Percentiles rank a stretch among this genome's conserved stretches.
These are phyloP conservation scores for Papilio aristodemus DNA, from an alignment of 1,140 invertebrate species.

Conservation along the genomic window DNA sequence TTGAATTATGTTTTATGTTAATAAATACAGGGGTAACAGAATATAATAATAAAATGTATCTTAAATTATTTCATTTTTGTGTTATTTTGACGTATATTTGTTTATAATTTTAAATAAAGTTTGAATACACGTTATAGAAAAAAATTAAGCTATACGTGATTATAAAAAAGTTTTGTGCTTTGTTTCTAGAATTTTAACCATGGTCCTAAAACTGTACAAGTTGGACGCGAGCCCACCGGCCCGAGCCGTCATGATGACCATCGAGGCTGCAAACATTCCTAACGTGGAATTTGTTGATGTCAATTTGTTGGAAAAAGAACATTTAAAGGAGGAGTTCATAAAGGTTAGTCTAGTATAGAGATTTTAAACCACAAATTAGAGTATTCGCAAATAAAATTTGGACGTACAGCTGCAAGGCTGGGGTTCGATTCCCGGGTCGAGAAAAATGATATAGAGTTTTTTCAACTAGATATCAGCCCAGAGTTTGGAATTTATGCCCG, in stretches of 20 bases:
- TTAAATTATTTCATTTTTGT: too few relatives aligned
- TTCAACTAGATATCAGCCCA: too few relatives aligned
- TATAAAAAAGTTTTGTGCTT: background rate
- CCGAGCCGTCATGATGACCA: constrained; percentile 49
- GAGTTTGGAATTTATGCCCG: too few relatives aligned
- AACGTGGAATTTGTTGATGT: constrained; percentile 52
- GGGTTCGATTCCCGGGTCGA: too few relatives aligned
- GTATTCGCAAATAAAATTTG: too few relatives aligned
- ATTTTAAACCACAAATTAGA: too few relatives aligned
- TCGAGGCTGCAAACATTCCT: constrained; percentile 45
- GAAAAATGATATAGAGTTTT: too few relatives aligned
- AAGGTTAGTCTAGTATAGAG: constrained; percentile 43
- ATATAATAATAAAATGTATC: too few relatives aligned
- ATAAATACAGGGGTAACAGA: too few relatives aligned
- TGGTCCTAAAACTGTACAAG: constrained; percentile 61
- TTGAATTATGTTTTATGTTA: too few relatives aligned
- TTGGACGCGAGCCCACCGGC: constrained; percentile 52
- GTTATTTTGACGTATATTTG: too few relatives aligned
- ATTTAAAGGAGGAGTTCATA: constrained; percentile 47
- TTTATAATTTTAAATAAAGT: background rate
- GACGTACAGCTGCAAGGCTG: too few relatives aligned
- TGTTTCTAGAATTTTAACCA: constrained; percentile 36
- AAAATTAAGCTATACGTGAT: background rate
- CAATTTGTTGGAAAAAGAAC: constrained; percentile 43
- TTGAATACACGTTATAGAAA: background rate